Base-by-base conservation (phyloP, 2,888 invertebrate species). In the Catonia carolina region DNA sequence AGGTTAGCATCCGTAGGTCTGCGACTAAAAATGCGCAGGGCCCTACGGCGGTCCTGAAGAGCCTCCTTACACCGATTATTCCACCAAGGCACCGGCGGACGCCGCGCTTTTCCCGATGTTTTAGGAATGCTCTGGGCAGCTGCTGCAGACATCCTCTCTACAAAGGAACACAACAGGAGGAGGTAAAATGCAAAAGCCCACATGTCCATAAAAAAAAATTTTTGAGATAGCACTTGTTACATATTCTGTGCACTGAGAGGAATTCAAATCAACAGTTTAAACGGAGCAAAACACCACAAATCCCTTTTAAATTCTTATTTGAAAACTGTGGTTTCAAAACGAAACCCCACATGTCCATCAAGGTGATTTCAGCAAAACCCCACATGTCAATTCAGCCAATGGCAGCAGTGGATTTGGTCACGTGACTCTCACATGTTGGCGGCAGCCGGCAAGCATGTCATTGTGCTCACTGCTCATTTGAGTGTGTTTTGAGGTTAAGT, bases 361-460 rank as follows among this genome's bases (percentile, higher is more conserved):
- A 51, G 51, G 35, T 35, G 33, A 33, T 36, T 51, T 51, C 36
- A 36, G 33, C 36, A 51, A 51, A 51, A 51, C 51, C 35, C 8
- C 51, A 51, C 51, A 51, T 36, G 36, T 51, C 51, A 33, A 51
- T 51, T 36, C 51, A 51, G 51, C 51, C 51, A 51, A 51, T 51
- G 35, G 51, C 36, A 36, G 36, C 33, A 33, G 51, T 36, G 35
- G 51, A 51, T 51, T 51, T 51, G 15, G 33, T 51, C 51, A 51
- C 51, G 36, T 51, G 51, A 51, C 51, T 51, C 7, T 51, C 35
- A 51, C 18, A 7, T 33, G 33, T 51, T 51, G n/a, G n/a, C n/a
- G 33, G 36, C 15, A 22, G 15, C 6, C 18, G 15, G 51, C 36
- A 7, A 49, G 22, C 49, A 22, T 23, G 31, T 27, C 27, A 3